Base-by-base conservation (phyloP, 1,140 invertebrate species). In the Gryon sp. region DNA sequence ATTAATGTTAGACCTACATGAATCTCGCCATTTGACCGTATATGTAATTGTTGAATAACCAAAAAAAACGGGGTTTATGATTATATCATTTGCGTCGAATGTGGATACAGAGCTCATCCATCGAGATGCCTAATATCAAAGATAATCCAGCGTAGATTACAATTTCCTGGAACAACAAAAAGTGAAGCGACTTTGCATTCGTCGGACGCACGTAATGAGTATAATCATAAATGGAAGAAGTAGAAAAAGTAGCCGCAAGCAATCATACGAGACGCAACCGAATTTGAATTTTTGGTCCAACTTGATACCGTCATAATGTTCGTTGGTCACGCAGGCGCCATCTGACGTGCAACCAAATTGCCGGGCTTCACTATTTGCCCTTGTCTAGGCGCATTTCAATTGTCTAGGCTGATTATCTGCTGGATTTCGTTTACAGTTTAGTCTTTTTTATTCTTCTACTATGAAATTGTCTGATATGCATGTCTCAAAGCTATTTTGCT, bases 191-290 rank as follows among this genome's bases (percentile, higher is more conserved):
- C 46, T 59, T 72, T 69, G 57, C 65, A 41, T 43, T 65, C 20
- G 26, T 36, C 32, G 36, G 63, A 46, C 62, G 19, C 19, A 53
- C 48, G 84, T 86, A 86, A 87, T 87, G 80, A 86, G 86, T 86
- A 86, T 86, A 86, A 87, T 87, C 86, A 83, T 82, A 84, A 83
- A 74, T 82, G 63, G 84, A 84, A 78, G 57, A 63, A 82, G 86
- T 80, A 83, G 82, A 77, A 81, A n/a, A 83, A 80, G 60, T 77
- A 85, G 84, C 85, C 84, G 79, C 82, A 65, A 86, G 84, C 81
- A 65, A 83, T 83, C 22, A 66, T 60, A 78, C 65, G 40, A 76
- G 77, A 78, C 80, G 82, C 82, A 83, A 84, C 82, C 78, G 77
- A 85, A 86, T 86, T 85, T 85, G 82, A 84, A 84, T 84, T 86